Base-by-base conservation (phyloP, 92 coral and sea anemone species). In the Epizoanthus fatuus region DNA sequence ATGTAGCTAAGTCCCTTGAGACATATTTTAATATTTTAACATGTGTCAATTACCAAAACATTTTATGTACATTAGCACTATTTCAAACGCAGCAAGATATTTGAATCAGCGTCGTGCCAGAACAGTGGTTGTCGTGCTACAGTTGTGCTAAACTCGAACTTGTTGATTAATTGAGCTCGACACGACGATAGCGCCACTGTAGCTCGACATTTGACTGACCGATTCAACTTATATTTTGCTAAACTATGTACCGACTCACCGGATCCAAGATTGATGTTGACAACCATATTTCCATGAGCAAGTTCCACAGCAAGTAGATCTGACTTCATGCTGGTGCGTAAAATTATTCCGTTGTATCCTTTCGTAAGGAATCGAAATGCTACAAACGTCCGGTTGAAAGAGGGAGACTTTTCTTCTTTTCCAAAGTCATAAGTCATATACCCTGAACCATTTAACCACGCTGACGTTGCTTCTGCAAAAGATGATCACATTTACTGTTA, bases 401-500 rank as follows among this genome's bases (percentile, higher is more conserved):
- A 81, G 25, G 86, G 56, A 63, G 86, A 85, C 10, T 87, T 90
- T n/a, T 92, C 88, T 17, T 69, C 68, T 56, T 44, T 74, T 42
- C 91, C 93, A 78, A 92, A 83, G 78, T 82, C 76, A 64, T 74
- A 94, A 5, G 83, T 76, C 1, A 94, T 72, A 47, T 92, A 94
- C 10, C 95, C 93, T 15, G 86, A 81, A 17, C 95, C 98, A 32
- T 86, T 94, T 14, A 94, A 66, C 89, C 91, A 89, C 4, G 80
- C 66, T 8, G 98, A 92, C 8, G 94, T 40, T 37, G 95, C 71
- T n/a, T 87, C 98, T 94, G 75, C 65, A 77, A 77, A 0, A 59
- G 22, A 59, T n/a, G 37, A 39, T n/a, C 13, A 67, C 14, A 67
- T 16, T 10, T 5, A 19, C 3, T 17, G 13, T 63, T 19, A 3